A percentile compares a stretch with the other conserved stretches of the same genome.
phyloP scores from a whole-genome alignment of 2,888 invertebrate genomes.

The Selenia dentaria region DNA sequence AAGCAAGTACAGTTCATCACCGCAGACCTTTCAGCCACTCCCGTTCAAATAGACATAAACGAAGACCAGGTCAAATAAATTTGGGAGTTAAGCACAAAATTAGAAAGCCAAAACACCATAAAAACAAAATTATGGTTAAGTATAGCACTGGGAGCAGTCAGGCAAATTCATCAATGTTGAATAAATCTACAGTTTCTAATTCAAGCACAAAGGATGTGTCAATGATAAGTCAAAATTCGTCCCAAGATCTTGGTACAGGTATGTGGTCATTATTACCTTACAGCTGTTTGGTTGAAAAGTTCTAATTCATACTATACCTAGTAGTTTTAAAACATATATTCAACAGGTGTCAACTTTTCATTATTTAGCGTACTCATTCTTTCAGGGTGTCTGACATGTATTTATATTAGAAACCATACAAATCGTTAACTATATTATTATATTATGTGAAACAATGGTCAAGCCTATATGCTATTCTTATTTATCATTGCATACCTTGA shows the following conservation, averaged over 20 bases:
- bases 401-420: no score
- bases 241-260: constrained; percentile 67
- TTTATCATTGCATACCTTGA: no score
- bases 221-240: constrained; percentile 60
- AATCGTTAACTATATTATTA: no score
- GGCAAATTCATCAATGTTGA: constrained; percentile 30
- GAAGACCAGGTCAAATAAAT: constrained; percentile 86
- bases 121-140: constrained; percentile 43
- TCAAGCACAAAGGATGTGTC: constrained; percentile 46
- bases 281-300: no score
- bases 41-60: constrained; percentile 54
- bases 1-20: constrained; percentile 48
- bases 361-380: no score
- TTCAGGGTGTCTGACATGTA: no score
- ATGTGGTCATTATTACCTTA: constrained; percentile 35
- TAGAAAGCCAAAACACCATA: constrained; percentile 83
- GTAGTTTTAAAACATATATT: no score
- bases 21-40: constrained; percentile 54
- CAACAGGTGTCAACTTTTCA: no score
- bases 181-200: constrained; percentile 43
- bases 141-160: constrained; percentile 32
- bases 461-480: no score
- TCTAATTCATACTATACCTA: no score
- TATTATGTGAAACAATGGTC: no score
- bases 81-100: constrained; percentile 87